phyloP scores from a whole-genome alignment of 2,113 vertebrate genomes.

The Sturnira hondurensis region DNA sequence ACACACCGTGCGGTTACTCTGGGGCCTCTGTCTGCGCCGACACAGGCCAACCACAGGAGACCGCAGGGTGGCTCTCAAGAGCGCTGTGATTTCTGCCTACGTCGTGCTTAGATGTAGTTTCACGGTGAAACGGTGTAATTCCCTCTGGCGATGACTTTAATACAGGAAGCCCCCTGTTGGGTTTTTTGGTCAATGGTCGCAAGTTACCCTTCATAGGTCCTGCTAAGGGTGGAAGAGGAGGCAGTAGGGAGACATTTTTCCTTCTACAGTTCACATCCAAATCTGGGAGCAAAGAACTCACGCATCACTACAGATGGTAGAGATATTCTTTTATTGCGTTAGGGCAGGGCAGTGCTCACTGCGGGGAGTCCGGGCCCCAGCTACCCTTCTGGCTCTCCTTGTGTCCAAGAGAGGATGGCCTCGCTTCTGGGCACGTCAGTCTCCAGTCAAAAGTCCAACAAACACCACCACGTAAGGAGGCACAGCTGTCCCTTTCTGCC shows the following conservation, averaged over 20 bases:
- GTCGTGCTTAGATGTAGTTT: not conserved
- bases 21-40: not conserved
- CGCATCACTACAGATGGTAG: not conserved
- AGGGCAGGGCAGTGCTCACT: not conserved
- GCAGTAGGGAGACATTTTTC: not conserved
- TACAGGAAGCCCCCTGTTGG: not conserved
- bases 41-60: not conserved
- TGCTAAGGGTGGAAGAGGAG: not conserved
- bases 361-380: not conserved
- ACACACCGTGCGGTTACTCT: not conserved
- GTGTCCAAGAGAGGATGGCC: not conserved
- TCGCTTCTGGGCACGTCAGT: rapidly evolving
- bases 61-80: not conserved
- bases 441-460: not conserved
- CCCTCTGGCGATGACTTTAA: not conserved
- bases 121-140: not conserved
- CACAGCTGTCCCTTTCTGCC: not conserved
- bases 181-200: not conserved
- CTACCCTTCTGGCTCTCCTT: no score
- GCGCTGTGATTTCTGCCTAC: rapidly evolving
- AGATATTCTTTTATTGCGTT: slow-evolving; percentile 27
- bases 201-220: not conserved
- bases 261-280: not conserved
- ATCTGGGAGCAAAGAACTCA: not conserved
- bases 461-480: not conserved